phyloP scores from a whole-genome alignment of 2,113 vertebrate species.

The Falcunculus frontatus region DNA sequence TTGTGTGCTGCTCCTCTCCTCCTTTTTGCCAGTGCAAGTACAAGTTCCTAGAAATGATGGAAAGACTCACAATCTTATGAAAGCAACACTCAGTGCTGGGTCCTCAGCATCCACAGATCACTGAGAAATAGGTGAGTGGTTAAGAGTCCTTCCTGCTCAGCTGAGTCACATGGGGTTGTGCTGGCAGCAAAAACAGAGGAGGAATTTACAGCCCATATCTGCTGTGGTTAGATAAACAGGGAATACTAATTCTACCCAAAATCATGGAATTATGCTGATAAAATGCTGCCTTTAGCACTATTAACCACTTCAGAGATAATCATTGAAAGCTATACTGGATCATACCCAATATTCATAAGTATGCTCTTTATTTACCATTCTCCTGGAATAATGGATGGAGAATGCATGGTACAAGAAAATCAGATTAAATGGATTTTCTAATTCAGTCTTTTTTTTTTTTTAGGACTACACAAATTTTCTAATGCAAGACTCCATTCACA shows the following conservation, averaged over 20 bases:
- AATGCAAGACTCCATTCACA: neutral
- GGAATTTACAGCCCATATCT: neutral
- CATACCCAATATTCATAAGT: neutral
- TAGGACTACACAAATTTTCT: neutral
- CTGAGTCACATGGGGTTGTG: fast-evolving
- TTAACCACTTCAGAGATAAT: neutral
- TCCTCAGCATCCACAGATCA: neutral
- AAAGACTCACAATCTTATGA: neutral
- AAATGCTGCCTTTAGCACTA: neutral
- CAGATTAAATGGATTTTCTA: neutral
- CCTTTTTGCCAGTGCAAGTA: neutral
- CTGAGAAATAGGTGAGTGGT: neutral
- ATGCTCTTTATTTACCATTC: neutral
- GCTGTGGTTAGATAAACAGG: neutral
- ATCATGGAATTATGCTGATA: neutral
- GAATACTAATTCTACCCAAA: neutral
- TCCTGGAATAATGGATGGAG: neutral
- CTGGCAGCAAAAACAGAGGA: neutral
- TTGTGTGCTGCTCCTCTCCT: neutral
- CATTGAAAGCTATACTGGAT: neutral
- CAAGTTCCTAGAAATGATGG: neutral
- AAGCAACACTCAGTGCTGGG: neutral
- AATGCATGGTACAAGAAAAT: neutral
- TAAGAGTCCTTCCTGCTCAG: neutral
- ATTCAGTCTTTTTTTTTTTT: neutral